Evolutionary conservation across 2,888 invertebrate species (phyloP), one percentile per base, ranked within the genome.

Genomic region (Caenorhabditis imperialis): DNA sequence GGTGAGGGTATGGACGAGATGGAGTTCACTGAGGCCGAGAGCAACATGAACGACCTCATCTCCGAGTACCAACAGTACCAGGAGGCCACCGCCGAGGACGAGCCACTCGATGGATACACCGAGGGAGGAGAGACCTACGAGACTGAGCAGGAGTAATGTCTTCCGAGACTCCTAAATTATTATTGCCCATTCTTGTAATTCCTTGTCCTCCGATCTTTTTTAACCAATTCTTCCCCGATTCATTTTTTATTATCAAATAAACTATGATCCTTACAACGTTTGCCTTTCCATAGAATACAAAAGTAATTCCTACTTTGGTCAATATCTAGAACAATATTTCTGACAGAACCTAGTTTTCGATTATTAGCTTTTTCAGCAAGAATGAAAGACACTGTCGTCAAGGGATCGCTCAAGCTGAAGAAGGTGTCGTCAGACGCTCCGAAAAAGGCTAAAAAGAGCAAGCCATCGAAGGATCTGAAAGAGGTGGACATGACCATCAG

Each of bases 1-100:
- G 95, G 95, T 60, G 95, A 96, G 90, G 96, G 96, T 73, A 96
- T 96, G 95, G 95, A 95, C 90, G 95, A 95, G 90, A 93, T 95
- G 94, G 96, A 96, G 90, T 95, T 96, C 90, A 94, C 93, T 62
- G 95, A 96, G 88, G 96, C 96, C 1, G 95, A 96, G 90, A 94
- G 94, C 88, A 96, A 96, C 91, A 94, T 96, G 91, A 94, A 90
- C 93, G 91, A 91, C 82, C 84, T 90, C 48, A 71, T 78, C 48
- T 93, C 93, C 1, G 95, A 95, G 89, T 95, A 95, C 89, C 94
- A 95, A 90, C 94, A 95, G 90, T 95, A 95, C 90, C 95, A 95
- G 90, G 94, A 79, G 30, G 77, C 77, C n/a, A 70, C 70, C 44
- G 77, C 77, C 35, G 77, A 77, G 38, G 77, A 77, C 16, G 77